Evolutionary conservation across 2,888 invertebrate genomes (phyloP).

Genomic region (Drosophila antonietae): DNA sequence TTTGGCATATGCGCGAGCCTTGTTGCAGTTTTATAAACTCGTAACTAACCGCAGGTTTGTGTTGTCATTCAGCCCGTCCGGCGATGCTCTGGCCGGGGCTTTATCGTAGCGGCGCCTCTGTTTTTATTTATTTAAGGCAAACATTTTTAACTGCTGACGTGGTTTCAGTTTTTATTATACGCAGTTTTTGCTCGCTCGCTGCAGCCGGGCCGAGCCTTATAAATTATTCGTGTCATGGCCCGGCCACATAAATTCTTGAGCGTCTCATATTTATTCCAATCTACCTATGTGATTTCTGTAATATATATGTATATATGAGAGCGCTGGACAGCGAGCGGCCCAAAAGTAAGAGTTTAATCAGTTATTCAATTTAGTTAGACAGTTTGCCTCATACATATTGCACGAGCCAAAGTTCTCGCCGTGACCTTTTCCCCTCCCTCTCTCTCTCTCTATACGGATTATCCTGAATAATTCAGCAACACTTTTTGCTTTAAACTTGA

Average conservation of each 20-base stretch:
- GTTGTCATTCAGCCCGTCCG: constrained; percentile 46
- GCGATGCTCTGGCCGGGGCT: constrained; percentile 23
- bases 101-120: constrained; percentile 50
- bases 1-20: constrained; percentile 14
- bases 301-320: constrained; percentile 18
- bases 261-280: constrained; percentile 68
- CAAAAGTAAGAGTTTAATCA: constrained; percentile 67
- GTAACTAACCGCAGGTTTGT: constrained; percentile 77
- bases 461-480: constrained; percentile 68
- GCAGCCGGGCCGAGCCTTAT: constrained; percentile 43
- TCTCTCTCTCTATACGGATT: constrained; percentile 42
- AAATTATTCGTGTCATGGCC: constrained; percentile 75
- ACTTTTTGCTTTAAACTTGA: constrained; percentile 52
- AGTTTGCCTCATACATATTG: constrained; percentile 72
- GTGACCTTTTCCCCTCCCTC: constrained; percentile 56
- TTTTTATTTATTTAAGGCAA: constrained; percentile 63
- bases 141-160: constrained; percentile 75
- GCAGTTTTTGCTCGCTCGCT: constrained; percentile 20
- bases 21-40: constrained; percentile 71
- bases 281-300: constrained; percentile 44
- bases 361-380: constrained; percentile 77
- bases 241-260: constrained; percentile 72
- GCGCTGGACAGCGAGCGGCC: constrained; percentile 4
- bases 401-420: constrained; percentile 54
- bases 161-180: constrained; percentile 51